Evolutionary conservation across 2,113 vertebrate species (phyloP).

Genomic region (Serinus canaria): DNA sequence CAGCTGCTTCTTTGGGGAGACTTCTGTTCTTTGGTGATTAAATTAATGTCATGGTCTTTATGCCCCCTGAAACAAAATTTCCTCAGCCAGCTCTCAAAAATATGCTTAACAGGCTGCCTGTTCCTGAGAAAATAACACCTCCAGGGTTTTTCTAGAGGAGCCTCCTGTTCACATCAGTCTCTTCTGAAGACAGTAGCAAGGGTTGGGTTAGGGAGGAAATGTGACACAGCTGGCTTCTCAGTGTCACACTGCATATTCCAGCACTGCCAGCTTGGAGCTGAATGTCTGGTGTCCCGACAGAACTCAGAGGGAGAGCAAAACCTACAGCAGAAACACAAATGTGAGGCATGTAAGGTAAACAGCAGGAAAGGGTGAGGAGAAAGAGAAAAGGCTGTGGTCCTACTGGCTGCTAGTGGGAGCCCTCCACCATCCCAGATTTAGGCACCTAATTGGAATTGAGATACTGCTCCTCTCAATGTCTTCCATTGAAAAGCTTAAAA

Average conservation of each 20-base stretch:
- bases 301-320: background rate
- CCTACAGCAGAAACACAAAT: background rate
- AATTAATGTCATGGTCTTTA: background rate
- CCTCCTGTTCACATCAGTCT: background rate
- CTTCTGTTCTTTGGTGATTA: background rate
- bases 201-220: background rate
- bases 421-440: background rate
- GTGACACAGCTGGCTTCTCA: background rate
- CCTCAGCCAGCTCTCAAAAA: background rate
- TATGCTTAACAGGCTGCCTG: background rate
- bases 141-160: background rate
- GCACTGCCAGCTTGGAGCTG: background rate
- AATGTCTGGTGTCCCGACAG: background rate
- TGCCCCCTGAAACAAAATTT: background rate
- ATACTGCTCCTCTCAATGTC: background rate
- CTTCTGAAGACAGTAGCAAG: background rate
- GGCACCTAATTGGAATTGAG: background rate
- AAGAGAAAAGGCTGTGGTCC: background rate
- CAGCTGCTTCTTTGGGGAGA: background rate
- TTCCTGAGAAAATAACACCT: background rate
- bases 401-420: background rate
- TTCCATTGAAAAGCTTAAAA: background rate
- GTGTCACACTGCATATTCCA: background rate
- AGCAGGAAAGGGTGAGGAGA: background rate
- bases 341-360: background rate